These are phyloP conservation scores for Pseudococcus viburni DNA, from an alignment of 2,888 invertebrate genomes.

Conservation along the genomic window DNA sequence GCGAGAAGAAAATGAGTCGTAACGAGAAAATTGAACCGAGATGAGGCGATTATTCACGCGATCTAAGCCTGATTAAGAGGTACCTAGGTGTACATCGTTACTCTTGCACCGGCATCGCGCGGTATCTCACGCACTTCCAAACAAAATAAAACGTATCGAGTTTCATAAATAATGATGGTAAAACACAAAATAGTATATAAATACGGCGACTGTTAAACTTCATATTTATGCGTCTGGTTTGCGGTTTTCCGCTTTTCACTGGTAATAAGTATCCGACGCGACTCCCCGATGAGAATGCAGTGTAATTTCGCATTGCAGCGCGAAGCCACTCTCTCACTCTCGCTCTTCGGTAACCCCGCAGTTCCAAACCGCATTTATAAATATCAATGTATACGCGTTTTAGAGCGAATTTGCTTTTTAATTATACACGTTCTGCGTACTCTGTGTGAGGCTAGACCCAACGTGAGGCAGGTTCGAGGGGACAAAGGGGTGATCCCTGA, in stretches of 20 bases:
- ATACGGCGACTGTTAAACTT: slow-evolving; percentile 57
- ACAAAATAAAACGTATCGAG: slow-evolving; percentile 62
- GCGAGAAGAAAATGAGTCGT: background rate
- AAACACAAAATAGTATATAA: slow-evolving; percentile 61
- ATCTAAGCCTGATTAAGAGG: slow-evolving; percentile 60
- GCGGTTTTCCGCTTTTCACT: slow-evolving; percentile 57
- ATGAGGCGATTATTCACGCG: slow-evolving; percentile 23
- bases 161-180: slow-evolving; percentile 62
- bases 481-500: too few species aligned
- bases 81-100: background rate
- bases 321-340: background rate
- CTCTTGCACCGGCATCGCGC: background rate
- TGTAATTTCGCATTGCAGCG: slow-evolving; percentile 58
- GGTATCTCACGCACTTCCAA: slow-evolving; percentile 63
- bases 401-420: slow-evolving; percentile 40
- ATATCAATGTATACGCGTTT: slow-evolving; percentile 50
- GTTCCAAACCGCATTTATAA: slow-evolving; percentile 51
- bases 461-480: too few species aligned
- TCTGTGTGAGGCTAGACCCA: too few species aligned
- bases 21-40: slow-evolving; percentile 20
- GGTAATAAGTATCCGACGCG: slow-evolving; percentile 23
- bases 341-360: slow-evolving; percentile 34
- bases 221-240: slow-evolving; percentile 63
- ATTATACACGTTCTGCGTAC: background rate
- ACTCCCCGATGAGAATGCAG: slow-evolving; percentile 63